Evolutionary conservation across 2,113 vertebrate species (phyloP).

Genomic region (Lasiurus cinereus): DNA sequence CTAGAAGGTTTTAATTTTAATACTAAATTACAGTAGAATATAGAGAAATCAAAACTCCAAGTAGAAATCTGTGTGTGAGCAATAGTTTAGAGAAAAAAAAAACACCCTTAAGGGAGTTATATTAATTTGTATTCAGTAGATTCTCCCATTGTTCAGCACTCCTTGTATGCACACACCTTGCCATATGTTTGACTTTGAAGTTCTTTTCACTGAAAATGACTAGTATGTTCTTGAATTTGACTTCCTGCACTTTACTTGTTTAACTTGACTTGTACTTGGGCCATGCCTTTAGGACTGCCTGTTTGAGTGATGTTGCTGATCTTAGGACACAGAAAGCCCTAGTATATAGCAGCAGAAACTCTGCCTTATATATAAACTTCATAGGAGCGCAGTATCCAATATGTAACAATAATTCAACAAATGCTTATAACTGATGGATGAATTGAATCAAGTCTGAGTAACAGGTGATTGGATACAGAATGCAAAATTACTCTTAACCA

Average conservation of each 20-base stretch:
- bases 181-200: not conserved
- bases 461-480: not conserved
- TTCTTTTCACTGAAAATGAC: not conserved
- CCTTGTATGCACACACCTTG: not conserved
- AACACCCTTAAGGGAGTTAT: not conserved
- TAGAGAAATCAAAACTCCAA: not conserved
- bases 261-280: not conserved
- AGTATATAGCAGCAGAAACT: not conserved
- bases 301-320: fast-evolving
- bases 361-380: constrained; percentile 10
- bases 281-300: not conserved
- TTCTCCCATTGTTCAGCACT: not conserved
- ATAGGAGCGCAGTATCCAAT: not conserved
- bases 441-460: constrained; percentile 16
- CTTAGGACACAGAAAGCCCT: not conserved
- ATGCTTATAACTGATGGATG: not conserved
- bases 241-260: not conserved
- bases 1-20: not conserved
- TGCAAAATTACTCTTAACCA: constrained; percentile 35
- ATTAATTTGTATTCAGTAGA: not conserved
- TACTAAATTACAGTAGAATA: not conserved
- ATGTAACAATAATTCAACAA: not conserved
- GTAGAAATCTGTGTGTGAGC: not conserved
- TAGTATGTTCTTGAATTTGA: not conserved
- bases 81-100: not conserved